Conservation (phyloP, 2,797 vertebrate species). For the Heterohyrax brucei region DNA sequence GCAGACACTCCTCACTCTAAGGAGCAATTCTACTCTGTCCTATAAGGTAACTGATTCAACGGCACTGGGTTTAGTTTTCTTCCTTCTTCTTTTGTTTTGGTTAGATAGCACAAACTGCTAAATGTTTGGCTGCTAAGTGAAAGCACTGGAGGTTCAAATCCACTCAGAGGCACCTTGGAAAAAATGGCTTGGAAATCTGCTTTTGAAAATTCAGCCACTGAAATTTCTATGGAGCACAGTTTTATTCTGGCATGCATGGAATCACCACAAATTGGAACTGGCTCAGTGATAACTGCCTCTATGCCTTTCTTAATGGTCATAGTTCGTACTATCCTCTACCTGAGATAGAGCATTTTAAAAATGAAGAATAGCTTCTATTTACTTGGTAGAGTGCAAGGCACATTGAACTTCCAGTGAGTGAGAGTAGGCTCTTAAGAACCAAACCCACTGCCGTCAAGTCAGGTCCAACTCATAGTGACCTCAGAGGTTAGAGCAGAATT, state of each 20-base stretch:
- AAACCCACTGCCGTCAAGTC: no score
- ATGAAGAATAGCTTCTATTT: background rate
- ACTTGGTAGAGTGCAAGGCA: background rate
- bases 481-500: no score
- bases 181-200: background rate
- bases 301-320: no score
- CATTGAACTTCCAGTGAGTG: background rate
- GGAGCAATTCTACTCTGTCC: no score
- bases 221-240: background rate
- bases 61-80: no score
- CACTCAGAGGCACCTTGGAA: background rate
- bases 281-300: background rate
- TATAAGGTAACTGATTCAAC: no score
- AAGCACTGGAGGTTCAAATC: background rate
- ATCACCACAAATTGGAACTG: background rate
- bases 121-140: background rate
- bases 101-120: background rate
- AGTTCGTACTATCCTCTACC: no score
- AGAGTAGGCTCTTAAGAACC: background rate
- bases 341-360: no score
- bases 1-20: no score
- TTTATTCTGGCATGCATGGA: background rate
- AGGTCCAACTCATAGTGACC: no score
- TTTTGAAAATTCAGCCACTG: background rate
- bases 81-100: no score